Evolutionary conservation across 35 echinoderm and acorn worm species (phyloP).

Genomic region (Heliocidaris erythrogramma): DNA sequence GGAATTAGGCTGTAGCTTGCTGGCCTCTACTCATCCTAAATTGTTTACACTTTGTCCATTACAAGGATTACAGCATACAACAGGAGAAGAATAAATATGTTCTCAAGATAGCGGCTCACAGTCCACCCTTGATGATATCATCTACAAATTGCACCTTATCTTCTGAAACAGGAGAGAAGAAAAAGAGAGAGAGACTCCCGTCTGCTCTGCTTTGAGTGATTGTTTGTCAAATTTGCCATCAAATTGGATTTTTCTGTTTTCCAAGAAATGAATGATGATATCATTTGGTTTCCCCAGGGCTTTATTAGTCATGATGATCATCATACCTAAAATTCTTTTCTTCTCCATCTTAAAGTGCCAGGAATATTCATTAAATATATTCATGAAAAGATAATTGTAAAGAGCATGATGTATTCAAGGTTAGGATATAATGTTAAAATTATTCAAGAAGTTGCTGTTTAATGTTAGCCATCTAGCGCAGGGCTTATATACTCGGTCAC

Average conservation of each 20-base stretch:
- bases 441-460: no score
- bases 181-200: background rate
- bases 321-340: no score
- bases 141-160: background rate
- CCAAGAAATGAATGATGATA: background rate
- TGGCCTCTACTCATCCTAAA: background rate
- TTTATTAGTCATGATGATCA: no score
- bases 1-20: background rate
- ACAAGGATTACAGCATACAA: constrained; percentile 17
- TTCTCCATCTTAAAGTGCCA: no score
- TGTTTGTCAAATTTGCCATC: background rate
- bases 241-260: background rate
- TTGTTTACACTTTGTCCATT: constrained; percentile 12
- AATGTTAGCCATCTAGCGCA: no score
- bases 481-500: no score
- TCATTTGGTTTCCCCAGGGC: no score
- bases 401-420: no score
- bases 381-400: no score
- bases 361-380: no score
- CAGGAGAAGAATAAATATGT: constrained; percentile 4
- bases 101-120: background rate
- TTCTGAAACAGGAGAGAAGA: background rate
- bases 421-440: no score
- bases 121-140: background rate
- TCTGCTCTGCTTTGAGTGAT: background rate